These are phyloP conservation scores for Cheumatopsyche charites DNA, from an alignment of 1,140 invertebrate genomes.

Conservation along the genomic window DNA sequence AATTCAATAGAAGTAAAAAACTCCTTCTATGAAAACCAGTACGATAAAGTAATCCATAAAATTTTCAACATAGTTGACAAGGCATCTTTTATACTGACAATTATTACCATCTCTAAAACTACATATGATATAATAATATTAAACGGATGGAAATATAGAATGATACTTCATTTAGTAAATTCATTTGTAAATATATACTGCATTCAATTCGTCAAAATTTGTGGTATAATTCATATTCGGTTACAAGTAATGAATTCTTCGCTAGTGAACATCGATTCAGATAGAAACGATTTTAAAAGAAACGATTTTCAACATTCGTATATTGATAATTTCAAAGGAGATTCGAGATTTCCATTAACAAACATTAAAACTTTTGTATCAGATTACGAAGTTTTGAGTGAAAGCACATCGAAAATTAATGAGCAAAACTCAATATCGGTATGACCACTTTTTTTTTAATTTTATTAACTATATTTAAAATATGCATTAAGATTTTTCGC, in stretches of 20 bases:
- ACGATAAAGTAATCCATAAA: background rate
- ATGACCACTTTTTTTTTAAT: background rate
- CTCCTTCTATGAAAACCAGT: no score
- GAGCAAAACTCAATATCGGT: background rate
- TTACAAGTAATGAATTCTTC: slow-evolving; percentile 3
- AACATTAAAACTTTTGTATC: background rate
- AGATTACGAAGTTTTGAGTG: background rate
- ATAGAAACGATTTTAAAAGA: background rate
- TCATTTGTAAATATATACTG: no score
- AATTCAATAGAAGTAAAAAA: no score
- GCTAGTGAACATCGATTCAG: background rate
- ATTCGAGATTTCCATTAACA: no score
- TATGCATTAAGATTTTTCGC: no score
- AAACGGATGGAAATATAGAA: no score
- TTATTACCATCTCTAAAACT: background rate
- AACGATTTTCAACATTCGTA: no score
- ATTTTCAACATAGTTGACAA: background rate
- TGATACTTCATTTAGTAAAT: no score
- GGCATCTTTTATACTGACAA: background rate
- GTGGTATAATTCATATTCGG: background rate
- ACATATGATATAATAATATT: background rate
- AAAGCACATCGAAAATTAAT: background rate
- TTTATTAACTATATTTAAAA: no score
- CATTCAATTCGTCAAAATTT: no score
- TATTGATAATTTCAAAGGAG: no score